Conservation (phyloP, 2,888 invertebrate species). For the Calliphora vomitoria region DNA sequence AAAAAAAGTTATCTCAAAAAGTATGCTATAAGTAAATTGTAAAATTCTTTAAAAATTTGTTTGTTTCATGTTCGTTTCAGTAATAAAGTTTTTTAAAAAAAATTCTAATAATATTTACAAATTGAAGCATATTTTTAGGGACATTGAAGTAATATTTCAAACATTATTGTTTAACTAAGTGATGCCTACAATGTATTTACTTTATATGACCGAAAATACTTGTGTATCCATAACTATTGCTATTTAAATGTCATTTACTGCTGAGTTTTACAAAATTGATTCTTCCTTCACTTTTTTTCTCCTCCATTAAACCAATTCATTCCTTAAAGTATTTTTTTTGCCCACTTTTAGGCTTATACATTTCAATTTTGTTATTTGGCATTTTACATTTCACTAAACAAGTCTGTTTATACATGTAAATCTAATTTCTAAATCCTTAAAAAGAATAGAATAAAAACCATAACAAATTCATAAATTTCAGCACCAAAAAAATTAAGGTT, state of each 20-base stretch:
- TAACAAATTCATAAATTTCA: conserved; percentile 19
- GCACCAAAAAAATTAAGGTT: conserved; percentile 22
- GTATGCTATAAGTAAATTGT: conserved; percentile 44
- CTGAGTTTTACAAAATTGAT: no score
- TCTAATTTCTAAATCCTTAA: not conserved
- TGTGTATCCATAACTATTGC: no score
- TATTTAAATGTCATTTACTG: not conserved
- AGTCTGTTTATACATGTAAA: not conserved
- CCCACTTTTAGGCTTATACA: conserved; percentile 14
- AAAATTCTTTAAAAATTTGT: conserved; percentile 33
- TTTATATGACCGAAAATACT: no score
- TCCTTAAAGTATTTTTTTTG: not conserved
- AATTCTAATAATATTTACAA: not conserved
- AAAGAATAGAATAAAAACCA: not conserved
- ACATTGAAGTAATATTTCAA: no score
- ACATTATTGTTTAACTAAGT: no score
- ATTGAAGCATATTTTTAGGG: not conserved
- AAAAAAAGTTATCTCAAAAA: conserved; percentile 39
- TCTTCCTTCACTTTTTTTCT: not conserved
- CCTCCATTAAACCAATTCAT: not conserved
- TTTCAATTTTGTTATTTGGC: not conserved
- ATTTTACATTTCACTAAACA: conserved; percentile 4
- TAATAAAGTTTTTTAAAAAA: not conserved
- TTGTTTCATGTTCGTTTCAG: not conserved
- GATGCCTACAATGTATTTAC: no score